phyloP scores from a whole-genome alignment of 2,113 vertebrate species.

The Phocoena phocoena region DNA sequence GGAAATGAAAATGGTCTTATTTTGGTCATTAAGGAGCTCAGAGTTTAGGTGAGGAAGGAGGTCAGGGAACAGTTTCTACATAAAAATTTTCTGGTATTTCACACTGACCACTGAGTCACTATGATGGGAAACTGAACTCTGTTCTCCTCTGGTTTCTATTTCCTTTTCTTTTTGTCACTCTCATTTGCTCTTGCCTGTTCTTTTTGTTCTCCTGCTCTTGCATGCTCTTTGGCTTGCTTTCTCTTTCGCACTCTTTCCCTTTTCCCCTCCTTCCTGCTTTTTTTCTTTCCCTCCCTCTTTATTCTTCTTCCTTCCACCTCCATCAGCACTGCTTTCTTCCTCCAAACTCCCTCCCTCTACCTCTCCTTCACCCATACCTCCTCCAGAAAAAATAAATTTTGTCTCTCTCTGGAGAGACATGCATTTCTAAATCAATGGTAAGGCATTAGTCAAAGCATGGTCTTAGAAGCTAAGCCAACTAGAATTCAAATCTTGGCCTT shows the following conservation, averaged over 20 bases:
- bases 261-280: background rate
- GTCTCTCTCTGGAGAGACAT: background rate
- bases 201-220: background rate
- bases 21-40: background rate
- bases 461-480: background rate
- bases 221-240: background rate
- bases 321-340: background rate
- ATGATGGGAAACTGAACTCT: background rate
- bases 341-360: background rate
- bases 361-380: background rate
- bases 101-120: background rate
- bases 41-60: background rate
- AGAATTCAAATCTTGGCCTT: background rate
- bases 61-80: background rate
- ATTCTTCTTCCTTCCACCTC: background rate
- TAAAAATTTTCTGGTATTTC: background rate
- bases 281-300: background rate
- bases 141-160: background rate
- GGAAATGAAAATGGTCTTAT: background rate
- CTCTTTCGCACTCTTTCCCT: background rate
- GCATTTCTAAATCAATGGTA: background rate
- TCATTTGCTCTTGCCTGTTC: background rate
- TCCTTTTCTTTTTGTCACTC: background rate
- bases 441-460: background rate
- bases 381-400: background rate